Evolutionary conservation across 1,140 invertebrate species (phyloP).

Genomic region (Drusus annulatus): DNA sequence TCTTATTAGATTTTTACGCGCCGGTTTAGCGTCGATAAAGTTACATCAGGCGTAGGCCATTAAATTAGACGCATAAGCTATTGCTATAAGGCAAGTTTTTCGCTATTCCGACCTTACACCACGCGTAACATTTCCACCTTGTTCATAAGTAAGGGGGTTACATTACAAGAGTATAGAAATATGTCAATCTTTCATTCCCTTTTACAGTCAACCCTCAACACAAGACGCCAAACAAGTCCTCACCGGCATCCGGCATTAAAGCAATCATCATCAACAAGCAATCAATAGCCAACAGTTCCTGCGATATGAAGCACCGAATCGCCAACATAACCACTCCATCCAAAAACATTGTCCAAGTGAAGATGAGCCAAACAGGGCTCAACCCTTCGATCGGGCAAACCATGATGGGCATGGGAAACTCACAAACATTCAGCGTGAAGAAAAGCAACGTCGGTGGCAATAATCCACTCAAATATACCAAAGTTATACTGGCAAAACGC

Average conservation of each 20-base stretch:
- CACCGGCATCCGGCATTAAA: conserved; percentile 42
- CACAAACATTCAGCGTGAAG: conserved; percentile 30
- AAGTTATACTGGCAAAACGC: conserved; percentile 54
- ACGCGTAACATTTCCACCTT: no score
- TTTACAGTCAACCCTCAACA: conserved; percentile 16
- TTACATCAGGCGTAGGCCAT: no score
- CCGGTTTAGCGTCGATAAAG: no score
- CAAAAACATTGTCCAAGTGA: conserved; percentile 50
- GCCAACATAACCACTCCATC: background rate
- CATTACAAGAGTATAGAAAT: background rate
- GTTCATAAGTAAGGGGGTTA: no score
- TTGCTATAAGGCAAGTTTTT: no score
- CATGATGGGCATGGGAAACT: background rate
- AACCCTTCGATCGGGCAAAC: conserved; percentile 33
- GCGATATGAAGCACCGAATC: conserved; percentile 36
- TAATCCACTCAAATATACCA: conserved; percentile 49
- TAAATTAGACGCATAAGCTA: no score
- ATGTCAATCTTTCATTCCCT: conserved; percentile 18
- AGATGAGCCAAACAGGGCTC: conserved; percentile 20
- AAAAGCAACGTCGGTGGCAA: conserved; percentile 20
- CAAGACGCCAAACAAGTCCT: background rate
- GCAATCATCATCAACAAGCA: conserved; percentile 57
- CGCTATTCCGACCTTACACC: no score
- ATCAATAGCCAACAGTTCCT: conserved; percentile 24
- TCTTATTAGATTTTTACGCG: no score